A percentile compares a stretch with the other conserved stretches of the same genome.
phyloP scores from a whole-genome alignment of 2,888 invertebrate species.

The Adela reaumurella region DNA sequence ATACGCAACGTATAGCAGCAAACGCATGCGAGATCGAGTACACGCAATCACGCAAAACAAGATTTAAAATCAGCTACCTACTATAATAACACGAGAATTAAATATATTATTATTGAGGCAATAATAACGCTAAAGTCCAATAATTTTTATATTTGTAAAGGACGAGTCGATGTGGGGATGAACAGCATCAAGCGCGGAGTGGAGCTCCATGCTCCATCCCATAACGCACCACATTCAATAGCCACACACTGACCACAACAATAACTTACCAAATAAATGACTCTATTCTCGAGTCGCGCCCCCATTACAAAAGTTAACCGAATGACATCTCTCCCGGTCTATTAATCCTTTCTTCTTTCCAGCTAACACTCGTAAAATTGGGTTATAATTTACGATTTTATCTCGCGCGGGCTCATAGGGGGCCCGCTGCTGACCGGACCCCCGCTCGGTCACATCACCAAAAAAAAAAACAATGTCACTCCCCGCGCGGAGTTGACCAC shows the following conservation, averaged over 20 bases:
- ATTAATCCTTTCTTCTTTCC: conserved; percentile 55
- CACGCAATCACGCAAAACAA: too few relatives aligned
- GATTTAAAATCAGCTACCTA: too few relatives aligned
- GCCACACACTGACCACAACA: neutral
- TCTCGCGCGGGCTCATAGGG: conserved; percentile 47
- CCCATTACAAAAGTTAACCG: conserved; percentile 47
- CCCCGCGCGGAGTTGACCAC: conserved; percentile 29
- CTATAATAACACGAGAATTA: too few relatives aligned
- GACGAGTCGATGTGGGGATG: too few relatives aligned
- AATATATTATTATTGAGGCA: too few relatives aligned
- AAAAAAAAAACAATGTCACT: conserved; percentile 1
- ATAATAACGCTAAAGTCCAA: too few relatives aligned
- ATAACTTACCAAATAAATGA: conserved; percentile 20
- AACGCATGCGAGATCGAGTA: too few relatives aligned
- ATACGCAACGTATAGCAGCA: too few relatives aligned
- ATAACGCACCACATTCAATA: too few relatives aligned
- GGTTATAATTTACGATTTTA: conserved; percentile 57
- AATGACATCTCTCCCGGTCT: conserved; percentile 33
- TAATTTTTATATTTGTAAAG: too few relatives aligned
- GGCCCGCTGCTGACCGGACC: conserved; percentile 23
- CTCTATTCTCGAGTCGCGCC: conserved; percentile 30
- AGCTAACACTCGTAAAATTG: conserved; percentile 51
- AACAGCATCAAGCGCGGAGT: too few relatives aligned
- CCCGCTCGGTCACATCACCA: conserved; percentile 4
- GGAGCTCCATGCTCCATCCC: too few relatives aligned